Evolutionary conservation across 2,888 invertebrate species (phyloP).

Genomic region (Ophioninae sp.): DNA sequence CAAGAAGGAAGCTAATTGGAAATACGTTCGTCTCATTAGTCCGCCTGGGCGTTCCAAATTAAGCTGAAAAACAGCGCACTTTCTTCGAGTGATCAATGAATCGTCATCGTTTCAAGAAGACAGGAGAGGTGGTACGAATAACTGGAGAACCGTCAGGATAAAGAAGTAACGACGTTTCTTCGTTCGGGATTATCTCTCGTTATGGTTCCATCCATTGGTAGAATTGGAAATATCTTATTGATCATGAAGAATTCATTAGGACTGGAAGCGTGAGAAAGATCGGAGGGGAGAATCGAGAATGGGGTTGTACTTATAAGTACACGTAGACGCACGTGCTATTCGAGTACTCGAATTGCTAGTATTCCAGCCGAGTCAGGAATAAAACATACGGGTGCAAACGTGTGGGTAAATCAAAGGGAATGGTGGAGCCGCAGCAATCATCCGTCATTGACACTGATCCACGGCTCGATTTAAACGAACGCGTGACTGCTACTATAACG

Average conservation of each 20-base stretch:
- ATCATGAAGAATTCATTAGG: constrained; percentile 29
- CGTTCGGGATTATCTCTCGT: too few species aligned
- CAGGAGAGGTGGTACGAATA: not conserved
- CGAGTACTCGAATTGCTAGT: not conserved
- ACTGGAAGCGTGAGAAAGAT: constrained; percentile 53
- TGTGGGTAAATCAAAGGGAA: constrained; percentile 17
- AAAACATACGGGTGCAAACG: constrained; percentile 12
- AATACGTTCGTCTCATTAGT: not conserved
- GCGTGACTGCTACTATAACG: constrained; percentile 23
- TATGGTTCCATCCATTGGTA: not conserved
- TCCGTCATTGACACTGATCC: constrained; percentile 72
- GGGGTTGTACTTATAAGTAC: constrained; percentile 3
- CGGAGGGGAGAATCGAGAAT: constrained; percentile 48
- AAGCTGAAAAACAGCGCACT: not conserved
- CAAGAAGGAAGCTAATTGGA: not conserved
- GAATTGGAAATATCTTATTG: not conserved
- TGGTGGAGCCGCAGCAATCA: constrained; percentile 25
- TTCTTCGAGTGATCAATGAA: not conserved
- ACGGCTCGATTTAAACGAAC: constrained; percentile 51
- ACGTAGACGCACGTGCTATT: not conserved
- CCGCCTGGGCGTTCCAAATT: too few species aligned
- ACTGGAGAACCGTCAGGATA: not conserved
- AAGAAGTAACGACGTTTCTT: not conserved
- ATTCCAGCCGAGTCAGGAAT: not conserved
- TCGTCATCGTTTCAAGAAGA: not conserved